phyloP scores from a whole-genome alignment of 2,888 invertebrate genomes.

The Selenia dentaria region DNA sequence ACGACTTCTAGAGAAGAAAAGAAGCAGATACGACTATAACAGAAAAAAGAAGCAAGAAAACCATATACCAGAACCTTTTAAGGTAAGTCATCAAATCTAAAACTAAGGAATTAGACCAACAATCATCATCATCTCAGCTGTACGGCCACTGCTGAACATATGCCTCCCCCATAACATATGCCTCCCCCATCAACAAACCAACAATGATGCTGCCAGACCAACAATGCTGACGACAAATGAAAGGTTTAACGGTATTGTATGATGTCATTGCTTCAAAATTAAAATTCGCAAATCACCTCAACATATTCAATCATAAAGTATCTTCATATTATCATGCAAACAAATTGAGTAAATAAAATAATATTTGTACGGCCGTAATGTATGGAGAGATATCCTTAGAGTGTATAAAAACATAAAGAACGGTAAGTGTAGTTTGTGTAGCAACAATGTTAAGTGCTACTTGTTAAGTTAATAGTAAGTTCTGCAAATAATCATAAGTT shows the following conservation, averaged over 20 bases:
- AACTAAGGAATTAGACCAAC: no score
- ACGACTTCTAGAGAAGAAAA: no score
- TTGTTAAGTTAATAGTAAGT: constrained; percentile 12
- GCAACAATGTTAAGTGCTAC: constrained; percentile 9
- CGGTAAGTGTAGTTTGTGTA: constrained; percentile 7
- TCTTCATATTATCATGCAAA: constrained; percentile 8
- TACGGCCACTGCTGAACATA: no score
- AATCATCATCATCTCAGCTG: no score
- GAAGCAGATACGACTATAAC: no score
- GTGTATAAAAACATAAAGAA: constrained; percentile 2
- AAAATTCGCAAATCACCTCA: constrained; percentile 7
- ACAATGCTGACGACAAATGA: no score
- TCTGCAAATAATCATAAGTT: constrained; percentile 21
- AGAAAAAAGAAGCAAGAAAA: no score
- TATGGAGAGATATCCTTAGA: constrained; percentile 6
- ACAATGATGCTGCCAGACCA: no score
- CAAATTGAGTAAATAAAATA: constrained; percentile 13
- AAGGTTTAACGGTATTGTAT: constrained; percentile 8
- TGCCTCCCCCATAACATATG: no score
- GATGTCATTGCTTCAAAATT: constrained; percentile 12
- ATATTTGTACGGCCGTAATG: constrained; percentile 12
- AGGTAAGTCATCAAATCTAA: no score
- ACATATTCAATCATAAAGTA: constrained; percentile 4
- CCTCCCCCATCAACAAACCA: no score
- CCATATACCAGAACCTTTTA: no score